phyloP scores from a whole-genome alignment of 2,797 vertebrate species.

The Austrolebias charrua region DNA sequence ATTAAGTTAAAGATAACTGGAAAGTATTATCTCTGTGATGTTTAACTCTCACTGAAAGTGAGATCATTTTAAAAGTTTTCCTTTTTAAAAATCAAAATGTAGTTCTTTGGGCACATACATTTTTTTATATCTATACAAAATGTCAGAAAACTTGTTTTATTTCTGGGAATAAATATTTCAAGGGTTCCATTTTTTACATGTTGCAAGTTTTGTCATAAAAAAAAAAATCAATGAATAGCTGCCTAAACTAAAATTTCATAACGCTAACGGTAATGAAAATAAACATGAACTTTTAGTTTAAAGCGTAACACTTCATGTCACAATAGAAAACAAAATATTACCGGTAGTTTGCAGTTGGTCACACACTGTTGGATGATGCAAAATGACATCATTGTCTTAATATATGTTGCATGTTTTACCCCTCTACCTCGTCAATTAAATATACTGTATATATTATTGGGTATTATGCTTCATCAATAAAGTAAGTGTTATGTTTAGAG shows the following conservation, averaged over 20 bases:
- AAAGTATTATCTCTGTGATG: constrained; percentile 58
- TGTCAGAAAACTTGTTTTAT: too few relatives aligned
- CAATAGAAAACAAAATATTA: too few relatives aligned
- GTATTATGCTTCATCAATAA: background rate
- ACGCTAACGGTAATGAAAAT: background rate
- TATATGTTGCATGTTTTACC: too few relatives aligned
- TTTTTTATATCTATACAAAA: background rate
- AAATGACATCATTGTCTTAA: too few relatives aligned
- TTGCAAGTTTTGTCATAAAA: background rate
- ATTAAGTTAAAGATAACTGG: constrained; percentile 45
- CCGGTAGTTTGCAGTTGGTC: too few relatives aligned
- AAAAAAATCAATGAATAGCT: too few relatives aligned
- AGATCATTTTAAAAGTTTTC: constrained; percentile 19
- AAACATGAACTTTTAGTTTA: background rate
- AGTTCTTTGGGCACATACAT: background rate
- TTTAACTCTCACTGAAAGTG: constrained; percentile 6
- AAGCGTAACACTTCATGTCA: too few relatives aligned
- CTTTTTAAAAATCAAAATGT: background rate
- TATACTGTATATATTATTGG: too few relatives aligned
- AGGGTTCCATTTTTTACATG: background rate
- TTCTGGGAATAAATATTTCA: too few relatives aligned
- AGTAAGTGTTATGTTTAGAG: background rate
- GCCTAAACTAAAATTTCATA: too few relatives aligned
- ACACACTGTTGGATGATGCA: too few relatives aligned
- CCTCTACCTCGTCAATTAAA: too few relatives aligned